A percentile compares a stretch with the other conserved stretches of the same genome.
Conservation (phyloP, 2,113 vertebrate genomes). For the Cephalopholis sonnerati region DNA sequence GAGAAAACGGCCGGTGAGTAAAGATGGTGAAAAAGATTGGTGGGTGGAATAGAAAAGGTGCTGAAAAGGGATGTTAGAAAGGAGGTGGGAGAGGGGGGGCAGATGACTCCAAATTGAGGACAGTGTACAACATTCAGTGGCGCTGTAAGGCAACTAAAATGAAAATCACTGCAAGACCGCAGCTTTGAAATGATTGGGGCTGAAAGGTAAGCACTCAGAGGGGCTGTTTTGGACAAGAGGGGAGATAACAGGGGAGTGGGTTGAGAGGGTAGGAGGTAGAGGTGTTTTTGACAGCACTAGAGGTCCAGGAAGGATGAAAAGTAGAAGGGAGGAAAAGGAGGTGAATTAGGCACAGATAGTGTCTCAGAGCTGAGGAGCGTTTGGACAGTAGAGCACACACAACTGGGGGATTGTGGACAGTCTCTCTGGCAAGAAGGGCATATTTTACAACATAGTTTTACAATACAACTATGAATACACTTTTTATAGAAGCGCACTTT, state of each 20-base stretch:
- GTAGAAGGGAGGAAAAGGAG: slow-evolving; percentile 23
- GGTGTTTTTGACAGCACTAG: slow-evolving; percentile 67
- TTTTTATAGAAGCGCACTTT: not conserved
- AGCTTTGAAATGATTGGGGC: slow-evolving; percentile 68
- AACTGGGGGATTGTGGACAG: slow-evolving; percentile 12
- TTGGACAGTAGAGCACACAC: slow-evolving; percentile 34
- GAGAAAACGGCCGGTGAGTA: slow-evolving; percentile 23
- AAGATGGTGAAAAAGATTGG: slow-evolving; percentile 44
- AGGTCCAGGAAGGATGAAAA: slow-evolving; percentile 45
- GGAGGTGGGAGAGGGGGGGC: slow-evolving; percentile 26
- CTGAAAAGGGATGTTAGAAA: slow-evolving; percentile 29
- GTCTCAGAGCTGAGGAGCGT: slow-evolving; percentile 39
- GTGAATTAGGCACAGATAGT: slow-evolving; percentile 44
- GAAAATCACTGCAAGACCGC: slow-evolving; percentile 59
- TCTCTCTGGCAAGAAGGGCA: not conserved
- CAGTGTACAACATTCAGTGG: slow-evolving; percentile 44
- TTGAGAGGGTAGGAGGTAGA: slow-evolving; percentile 61
- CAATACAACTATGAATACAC: not conserved
- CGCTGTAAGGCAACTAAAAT: slow-evolving; percentile 68
- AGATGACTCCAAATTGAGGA: slow-evolving; percentile 57
- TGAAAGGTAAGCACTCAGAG: slow-evolving; percentile 74
- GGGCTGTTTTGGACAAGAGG: slow-evolving; percentile 69
- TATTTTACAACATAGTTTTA: slow-evolving; percentile 22
- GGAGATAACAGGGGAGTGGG: slow-evolving; percentile 59
- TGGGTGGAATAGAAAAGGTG: slow-evolving; percentile 37